Percentiles rank a stretch among this genome's conserved stretches.
phyloP scores from a whole-genome alignment of 1,140 invertebrate species.

The Drosophila subpulchrella region DNA sequence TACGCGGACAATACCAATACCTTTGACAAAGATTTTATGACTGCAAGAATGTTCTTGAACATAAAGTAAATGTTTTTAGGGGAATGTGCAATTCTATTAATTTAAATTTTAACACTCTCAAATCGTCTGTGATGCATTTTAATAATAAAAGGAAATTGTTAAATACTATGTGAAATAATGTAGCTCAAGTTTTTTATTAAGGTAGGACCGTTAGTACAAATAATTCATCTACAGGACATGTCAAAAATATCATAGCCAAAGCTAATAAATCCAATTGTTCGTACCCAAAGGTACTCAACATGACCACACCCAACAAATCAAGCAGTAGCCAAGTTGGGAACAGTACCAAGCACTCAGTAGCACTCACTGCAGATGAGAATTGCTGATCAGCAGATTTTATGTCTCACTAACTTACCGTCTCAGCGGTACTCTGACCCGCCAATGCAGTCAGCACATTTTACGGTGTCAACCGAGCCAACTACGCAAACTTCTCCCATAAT shows the following conservation, averaged over 20 bases:
- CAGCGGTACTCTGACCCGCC: no score
- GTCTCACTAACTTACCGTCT: no score
- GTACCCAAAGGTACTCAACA: no score
- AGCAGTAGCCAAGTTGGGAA: no score
- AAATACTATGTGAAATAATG: not conserved
- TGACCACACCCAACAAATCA: no score
- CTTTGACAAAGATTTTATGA: conserved; percentile 1
- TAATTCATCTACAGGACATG: not conserved
- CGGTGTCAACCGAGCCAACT: no score
- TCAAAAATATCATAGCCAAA: not conserved
- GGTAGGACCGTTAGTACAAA: not conserved
- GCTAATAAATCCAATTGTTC: no score
- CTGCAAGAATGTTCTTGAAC: conserved; percentile 4
- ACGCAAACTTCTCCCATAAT: no score
- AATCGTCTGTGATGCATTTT: not conserved
- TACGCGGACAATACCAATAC: not conserved
- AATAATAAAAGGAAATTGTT: not conserved
- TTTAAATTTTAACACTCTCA: not conserved
- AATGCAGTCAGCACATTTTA: no score
- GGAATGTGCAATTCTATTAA: conserved; percentile 1
- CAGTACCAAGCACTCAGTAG: no score
- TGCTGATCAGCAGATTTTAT: no score
- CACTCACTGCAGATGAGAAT: no score
- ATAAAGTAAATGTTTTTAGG: conserved; percentile 1
- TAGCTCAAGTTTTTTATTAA: not conserved